Evolutionary conservation across 2,888 invertebrate genomes (phyloP), one percentile per base, ranked within the genome.

Genomic region (Syrphus vitripennis): DNA sequence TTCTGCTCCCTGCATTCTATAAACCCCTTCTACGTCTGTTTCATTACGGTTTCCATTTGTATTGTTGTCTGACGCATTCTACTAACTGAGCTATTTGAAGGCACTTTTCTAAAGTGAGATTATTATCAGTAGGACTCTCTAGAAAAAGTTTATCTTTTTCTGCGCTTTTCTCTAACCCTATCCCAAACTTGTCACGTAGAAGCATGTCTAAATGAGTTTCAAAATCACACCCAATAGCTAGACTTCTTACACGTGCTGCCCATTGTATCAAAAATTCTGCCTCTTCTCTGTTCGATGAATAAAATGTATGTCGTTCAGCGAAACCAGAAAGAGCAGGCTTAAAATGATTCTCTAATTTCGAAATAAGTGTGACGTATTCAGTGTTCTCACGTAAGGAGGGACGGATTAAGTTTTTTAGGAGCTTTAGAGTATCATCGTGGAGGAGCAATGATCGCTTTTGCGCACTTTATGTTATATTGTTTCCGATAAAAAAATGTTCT

Each of bases 401-500:
- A n/a, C n/a, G n/a, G n/a, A n/a, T n/a, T n/a, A n/a, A n/a, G n/a
- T n/a, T n/a, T n/a, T n/a, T n/a, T n/a, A n/a, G n/a, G n/a, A n/a
- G n/a, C n/a, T n/a, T n/a, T n/a, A n/a, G n/a, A n/a, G n/a, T n/a
- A n/a, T n/a, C n/a, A n/a, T n/a, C n/a, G n/a, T n/a, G n/a, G n/a
- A n/a, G n/a, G n/a, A n/a, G n/a, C n/a, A n/a, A n/a, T n/a, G n/a
- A n/a, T n/a, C n/a, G n/a, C n/a, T 26, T 55, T 55, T 55, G 53
- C 16, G 37, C 69, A 29, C 12, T 24, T 16, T 55, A 40, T 2
- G 5, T 63, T 21, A 74, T 26, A 16, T 61, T 40, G 16, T 61
- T 74, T 26, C 34, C 61, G 2, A 75, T 63, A 26, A 75, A 75
- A 37, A 53, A 55, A 21, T 75, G 53, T 42, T 61, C 61, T 1